Base-by-base conservation (phyloP, 1,140 invertebrate species). In the Temnothorax longispinosus region DNA sequence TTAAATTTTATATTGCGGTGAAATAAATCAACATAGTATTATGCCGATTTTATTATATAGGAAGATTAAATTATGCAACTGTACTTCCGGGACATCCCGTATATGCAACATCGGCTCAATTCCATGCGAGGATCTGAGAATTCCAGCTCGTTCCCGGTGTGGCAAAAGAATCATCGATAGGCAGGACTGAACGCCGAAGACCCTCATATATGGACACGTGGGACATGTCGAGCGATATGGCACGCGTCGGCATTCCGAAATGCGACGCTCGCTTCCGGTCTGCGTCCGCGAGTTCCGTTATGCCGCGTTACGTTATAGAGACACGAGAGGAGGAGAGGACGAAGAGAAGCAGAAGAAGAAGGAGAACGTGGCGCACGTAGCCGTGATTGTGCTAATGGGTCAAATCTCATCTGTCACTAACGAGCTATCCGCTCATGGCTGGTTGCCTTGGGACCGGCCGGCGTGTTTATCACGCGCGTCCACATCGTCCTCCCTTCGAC, bases 231-330 rank as follows among this genome's bases (percentile, higher is more conserved):
- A 92, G 77, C 90, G 88, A 91, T 86, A 88, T 87, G 89, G 90
- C 91, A 93, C 93, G 93, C 91, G 92, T 93, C 91, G 90, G 86
- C 91, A 91, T 93, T 91, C 90, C 91, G 76, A 88, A 88, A 85
- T 80, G 87, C 78, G 87, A 77, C 69, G 72, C 75, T 90, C 87
- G 91, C 92, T 94, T 94, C 93, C 93, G 93, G 93, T 94, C 84
- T 88, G 56, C 87, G 67, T 85, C 35, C 60, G 64, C 74, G n/a
- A 62, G 90, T 91, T 92, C 91, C 91, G 93, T 89, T 94, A 92
- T 27, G 50, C 32, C 32, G 58, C 82, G 87, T 88, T 86, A 80
- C 64, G 80, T 81, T 69, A 56, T 41, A n/a, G 27, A 78, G 44
- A 77, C 13, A 64, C 58, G 58, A 67, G 65, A 62, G 41, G 13